A percentile compares a stretch with the other conserved stretches of the same genome.
phyloP scores from a whole-genome alignment of 2,113 vertebrate genomes.

The Hemiscyllium ocellatum region DNA sequence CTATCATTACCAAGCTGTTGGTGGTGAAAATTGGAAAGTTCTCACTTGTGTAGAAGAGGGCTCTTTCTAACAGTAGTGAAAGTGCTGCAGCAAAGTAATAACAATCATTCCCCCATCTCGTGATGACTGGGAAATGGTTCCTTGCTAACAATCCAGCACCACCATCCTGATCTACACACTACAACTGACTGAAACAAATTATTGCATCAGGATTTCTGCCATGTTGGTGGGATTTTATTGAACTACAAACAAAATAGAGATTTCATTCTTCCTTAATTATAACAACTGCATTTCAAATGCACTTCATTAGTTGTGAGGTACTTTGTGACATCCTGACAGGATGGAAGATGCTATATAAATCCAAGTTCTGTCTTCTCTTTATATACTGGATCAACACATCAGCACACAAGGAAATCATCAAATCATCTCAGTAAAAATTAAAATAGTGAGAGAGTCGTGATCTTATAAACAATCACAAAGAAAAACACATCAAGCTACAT shows the following conservation, averaged over 20 bases:
- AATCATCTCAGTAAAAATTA: neutral
- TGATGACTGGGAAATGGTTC: neutral
- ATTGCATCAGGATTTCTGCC: neutral
- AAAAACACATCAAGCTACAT: neutral
- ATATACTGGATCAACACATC: neutral
- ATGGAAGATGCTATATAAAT: neutral
- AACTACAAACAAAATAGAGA: neutral
- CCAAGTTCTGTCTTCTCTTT: neutral
- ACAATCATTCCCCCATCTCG: neutral
- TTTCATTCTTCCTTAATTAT: neutral
- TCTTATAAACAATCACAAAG: neutral
- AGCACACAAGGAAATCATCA: neutral
- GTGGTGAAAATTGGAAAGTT: neutral
- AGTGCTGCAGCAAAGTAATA: neutral
- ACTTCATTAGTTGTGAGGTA: neutral
- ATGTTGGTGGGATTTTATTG: neutral
- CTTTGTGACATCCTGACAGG: neutral
- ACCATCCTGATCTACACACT: neutral
- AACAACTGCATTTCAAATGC: neutral
- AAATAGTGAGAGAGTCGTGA: neutral
- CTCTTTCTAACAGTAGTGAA: neutral
- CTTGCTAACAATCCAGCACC: neutral
- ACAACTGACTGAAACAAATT: neutral
- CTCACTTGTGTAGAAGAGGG: neutral
- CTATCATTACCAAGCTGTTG: neutral